Conservation (phyloP, 2,888 invertebrate genomes). For the Apodemia duryi region DNA sequence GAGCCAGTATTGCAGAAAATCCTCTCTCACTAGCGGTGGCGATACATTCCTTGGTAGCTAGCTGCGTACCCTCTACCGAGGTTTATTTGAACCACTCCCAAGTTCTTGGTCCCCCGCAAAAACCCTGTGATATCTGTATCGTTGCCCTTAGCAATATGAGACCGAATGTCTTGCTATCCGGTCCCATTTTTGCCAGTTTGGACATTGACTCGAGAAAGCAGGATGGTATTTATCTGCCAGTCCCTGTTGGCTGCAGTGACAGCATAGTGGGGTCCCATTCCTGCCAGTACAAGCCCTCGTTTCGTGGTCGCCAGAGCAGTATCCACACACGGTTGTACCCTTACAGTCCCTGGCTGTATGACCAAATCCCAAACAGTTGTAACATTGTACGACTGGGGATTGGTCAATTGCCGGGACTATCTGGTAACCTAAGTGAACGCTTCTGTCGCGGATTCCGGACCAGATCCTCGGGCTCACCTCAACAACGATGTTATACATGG, state of each 20-base stretch:
- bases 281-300: neutral
- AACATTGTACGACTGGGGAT: neutral
- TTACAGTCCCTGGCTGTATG: neutral
- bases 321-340: neutral
- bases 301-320: neutral
- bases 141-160: neutral
- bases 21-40: neutral
- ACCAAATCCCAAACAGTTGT: neutral
- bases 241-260: neutral
- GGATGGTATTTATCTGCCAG: neutral
- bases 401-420: neutral
- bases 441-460: neutral
- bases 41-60: neutral
- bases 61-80: neutral
- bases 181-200: neutral
- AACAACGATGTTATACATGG: neutral
- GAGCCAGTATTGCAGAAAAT: neutral
- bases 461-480: neutral
- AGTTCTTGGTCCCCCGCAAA: neutral
- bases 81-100: neutral
- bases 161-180: neutral
- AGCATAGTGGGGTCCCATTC: neutral
- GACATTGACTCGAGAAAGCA: neutral
- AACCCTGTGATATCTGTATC: too few species aligned
- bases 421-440: neutral